Evolutionary conservation across 1,140 invertebrate species (phyloP).

Genomic region (Drosophila virilis): DNA sequence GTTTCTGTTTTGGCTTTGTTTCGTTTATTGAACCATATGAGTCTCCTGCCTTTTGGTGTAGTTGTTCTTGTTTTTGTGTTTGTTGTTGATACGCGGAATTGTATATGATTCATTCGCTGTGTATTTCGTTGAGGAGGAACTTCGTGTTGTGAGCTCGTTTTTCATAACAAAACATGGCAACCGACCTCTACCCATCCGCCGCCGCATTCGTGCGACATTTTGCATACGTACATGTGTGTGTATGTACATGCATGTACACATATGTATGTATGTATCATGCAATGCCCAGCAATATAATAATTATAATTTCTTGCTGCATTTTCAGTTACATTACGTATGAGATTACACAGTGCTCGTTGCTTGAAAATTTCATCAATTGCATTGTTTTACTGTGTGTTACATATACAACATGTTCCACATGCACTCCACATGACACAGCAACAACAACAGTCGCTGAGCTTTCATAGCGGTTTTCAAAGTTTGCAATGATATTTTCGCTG

Average conservation of each 20-base stretch:
- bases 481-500: slow-evolving; percentile 27
- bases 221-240: slow-evolving; percentile 5
- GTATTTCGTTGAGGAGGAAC: slow-evolving; percentile 34
- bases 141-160: slow-evolving; percentile 61
- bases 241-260: not conserved
- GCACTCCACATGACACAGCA: slow-evolving; percentile 53
- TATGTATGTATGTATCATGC: slow-evolving; percentile 42
- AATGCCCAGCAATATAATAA: slow-evolving; percentile 49
- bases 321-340: slow-evolving; percentile 45
- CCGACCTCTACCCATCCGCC: slow-evolving; percentile 14
- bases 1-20: slow-evolving; percentile 63
- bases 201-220: slow-evolving; percentile 28
- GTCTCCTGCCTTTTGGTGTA: slow-evolving; percentile 32
- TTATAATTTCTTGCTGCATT: slow-evolving; percentile 49
- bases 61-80: slow-evolving; percentile 40
- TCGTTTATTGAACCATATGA: slow-evolving; percentile 72
- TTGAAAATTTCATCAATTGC: slow-evolving; percentile 27
- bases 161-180: slow-evolving; percentile 52
- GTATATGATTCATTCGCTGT: slow-evolving; percentile 63
- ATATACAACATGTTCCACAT: slow-evolving; percentile 54
- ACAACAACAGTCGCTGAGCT: slow-evolving; percentile 27
- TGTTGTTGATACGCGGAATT: slow-evolving; percentile 70
- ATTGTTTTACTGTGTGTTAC: slow-evolving; percentile 29
- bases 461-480: slow-evolving; percentile 22
- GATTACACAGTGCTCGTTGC: slow-evolving; percentile 12